A percentile compares a stretch with the other conserved stretches of the same genome.
phyloP scores from a whole-genome alignment of 2,113 vertebrate species.

The Theropithecus gelada region DNA sequence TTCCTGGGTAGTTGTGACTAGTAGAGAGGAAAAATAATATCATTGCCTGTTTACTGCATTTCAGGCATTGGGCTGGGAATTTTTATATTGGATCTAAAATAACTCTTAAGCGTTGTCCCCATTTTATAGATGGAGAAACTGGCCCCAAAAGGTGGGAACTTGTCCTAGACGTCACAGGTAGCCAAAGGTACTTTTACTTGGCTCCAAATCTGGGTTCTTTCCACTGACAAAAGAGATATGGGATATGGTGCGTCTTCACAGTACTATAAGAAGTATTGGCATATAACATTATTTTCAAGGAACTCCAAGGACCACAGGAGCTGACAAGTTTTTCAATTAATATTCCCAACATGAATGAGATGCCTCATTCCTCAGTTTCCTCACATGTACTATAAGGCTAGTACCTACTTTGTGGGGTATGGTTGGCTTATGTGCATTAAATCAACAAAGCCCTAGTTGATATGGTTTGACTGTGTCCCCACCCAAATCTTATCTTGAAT shows the following conservation, averaged over 20 bases:
- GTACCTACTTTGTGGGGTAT: background rate
- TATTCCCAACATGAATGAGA: background rate
- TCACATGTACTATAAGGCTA: background rate
- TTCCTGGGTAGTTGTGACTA: background rate
- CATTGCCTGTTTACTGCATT: too few relatives aligned
- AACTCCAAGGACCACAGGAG: background rate
- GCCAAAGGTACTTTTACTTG: background rate
- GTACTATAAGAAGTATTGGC: background rate
- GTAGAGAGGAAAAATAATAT: background rate
- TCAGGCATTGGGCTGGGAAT: background rate
- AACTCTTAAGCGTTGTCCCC: background rate
- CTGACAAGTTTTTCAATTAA: background rate
- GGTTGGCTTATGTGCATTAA: background rate
- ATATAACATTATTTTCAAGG: background rate
- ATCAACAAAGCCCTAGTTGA: background rate
- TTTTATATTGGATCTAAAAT: background rate
- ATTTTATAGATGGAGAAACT: background rate
- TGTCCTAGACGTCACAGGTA: background rate
- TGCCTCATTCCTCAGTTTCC: background rate
- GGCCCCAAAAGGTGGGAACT: background rate
- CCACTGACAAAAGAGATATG: background rate
- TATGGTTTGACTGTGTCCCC: too few relatives aligned
- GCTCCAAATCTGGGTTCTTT: background rate
- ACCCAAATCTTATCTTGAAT: too few relatives aligned
- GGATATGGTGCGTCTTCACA: background rate